These are phyloP conservation scores for Microtus richardsoni DNA, from an alignment of 2,113 vertebrate species.

Conservation along the genomic window DNA sequence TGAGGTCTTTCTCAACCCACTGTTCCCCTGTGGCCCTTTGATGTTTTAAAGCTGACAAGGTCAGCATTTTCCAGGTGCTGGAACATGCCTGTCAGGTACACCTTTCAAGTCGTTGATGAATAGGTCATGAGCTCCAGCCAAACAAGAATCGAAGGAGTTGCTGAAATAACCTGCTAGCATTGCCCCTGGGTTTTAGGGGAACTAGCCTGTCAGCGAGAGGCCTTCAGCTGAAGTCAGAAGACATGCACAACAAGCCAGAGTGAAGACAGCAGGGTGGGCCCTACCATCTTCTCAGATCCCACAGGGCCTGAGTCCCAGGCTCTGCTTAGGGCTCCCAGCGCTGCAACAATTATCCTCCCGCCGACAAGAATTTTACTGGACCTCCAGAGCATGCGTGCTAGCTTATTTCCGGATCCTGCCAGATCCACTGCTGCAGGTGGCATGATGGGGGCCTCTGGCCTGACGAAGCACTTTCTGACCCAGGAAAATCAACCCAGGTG, in stretches of 20 bases:
- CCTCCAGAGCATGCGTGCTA: not conserved
- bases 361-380: not conserved
- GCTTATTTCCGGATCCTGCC: not conserved
- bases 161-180: not conserved
- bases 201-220: not conserved
- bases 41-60: slow-evolving; percentile 33
- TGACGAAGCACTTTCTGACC: slow-evolving; percentile 72
- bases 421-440: not conserved
- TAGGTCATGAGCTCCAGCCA: not conserved
- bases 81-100: not conserved
- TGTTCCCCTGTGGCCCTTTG: slow-evolving; percentile 26
- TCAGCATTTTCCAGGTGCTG: slow-evolving; percentile 44
- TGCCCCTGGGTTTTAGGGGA: not conserved
- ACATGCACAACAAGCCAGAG: not conserved
- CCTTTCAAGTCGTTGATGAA: slow-evolving; percentile 42
- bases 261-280: no score
- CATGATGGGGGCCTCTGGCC: not conserved
- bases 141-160: not conserved
- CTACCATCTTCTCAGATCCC: not conserved
- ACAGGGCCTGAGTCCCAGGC: not conserved
- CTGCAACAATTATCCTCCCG: fast-evolving
- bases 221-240: not conserved
- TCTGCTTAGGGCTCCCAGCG: not conserved
- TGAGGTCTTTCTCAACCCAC: slow-evolving; percentile 37
- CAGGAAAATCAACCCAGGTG: slow-evolving; percentile 71